Evolutionary conservation across 2,113 vertebrate species (phyloP).

Genomic region (Thunnus maccoyii): DNA sequence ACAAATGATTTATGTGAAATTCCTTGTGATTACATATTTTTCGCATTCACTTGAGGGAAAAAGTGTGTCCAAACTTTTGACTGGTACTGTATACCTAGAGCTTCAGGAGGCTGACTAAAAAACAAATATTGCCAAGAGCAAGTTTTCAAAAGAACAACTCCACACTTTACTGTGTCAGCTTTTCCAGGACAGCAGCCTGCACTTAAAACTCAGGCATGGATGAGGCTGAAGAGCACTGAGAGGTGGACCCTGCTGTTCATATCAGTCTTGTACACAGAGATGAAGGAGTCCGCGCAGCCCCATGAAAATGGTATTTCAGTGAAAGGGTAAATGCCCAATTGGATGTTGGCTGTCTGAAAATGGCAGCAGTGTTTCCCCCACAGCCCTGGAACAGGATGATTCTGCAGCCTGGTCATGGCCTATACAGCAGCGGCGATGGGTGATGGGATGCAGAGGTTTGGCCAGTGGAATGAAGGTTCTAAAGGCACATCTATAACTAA

Average conservation of each 20-base stretch:
- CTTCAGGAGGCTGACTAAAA: neutral
- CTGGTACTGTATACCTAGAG: neutral
- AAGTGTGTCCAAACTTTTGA: no score
- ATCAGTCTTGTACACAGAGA: constrained; percentile 17
- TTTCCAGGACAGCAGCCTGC: neutral
- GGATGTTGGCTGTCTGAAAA: constrained; percentile 34
- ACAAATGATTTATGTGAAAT: neutral
- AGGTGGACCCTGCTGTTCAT: constrained; percentile 1
- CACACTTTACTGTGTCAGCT: neutral
- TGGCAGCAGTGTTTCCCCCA: neutral
- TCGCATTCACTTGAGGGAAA: no score
- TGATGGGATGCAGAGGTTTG: neutral
- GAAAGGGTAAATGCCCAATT: constrained; percentile 38
- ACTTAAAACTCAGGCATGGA: neutral
- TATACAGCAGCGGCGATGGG: neutral
- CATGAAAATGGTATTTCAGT: constrained; percentile 29
- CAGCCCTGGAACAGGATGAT: constrained; percentile 31
- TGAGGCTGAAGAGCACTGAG: constrained; percentile 8
- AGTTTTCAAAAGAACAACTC: neutral
- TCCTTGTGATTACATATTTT: no score
- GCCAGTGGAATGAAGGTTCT: neutral
- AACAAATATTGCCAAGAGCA: neutral
- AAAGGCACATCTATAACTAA: neutral
- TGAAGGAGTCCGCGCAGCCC: constrained; percentile 33
- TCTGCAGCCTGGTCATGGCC: neutral